phyloP scores from a whole-genome alignment of 2,797 vertebrate species.

The Tangara arthus region DNA sequence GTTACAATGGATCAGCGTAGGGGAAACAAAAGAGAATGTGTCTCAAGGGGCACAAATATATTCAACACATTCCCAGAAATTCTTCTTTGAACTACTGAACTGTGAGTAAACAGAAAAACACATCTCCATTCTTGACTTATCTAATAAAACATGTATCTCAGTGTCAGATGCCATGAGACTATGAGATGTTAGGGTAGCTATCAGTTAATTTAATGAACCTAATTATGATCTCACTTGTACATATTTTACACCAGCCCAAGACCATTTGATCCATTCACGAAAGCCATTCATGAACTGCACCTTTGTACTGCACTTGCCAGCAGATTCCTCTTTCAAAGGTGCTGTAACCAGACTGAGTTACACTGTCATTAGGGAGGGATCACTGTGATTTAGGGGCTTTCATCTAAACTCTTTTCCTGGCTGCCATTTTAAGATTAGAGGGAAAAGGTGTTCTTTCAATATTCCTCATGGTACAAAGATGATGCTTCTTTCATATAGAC shows the following conservation, averaged over 20 bases:
- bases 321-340: neutral
- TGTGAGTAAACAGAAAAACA: constrained; percentile 50
- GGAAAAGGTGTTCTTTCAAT: neutral
- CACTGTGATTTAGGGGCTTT: neutral
- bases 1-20: neutral
- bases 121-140: neutral
- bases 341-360: neutral
- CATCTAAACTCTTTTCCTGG: neutral
- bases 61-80: neutral
- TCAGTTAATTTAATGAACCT: constrained; percentile 37
- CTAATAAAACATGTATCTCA: constrained; percentile 18
- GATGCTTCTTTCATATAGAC: neutral
- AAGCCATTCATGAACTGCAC: neutral
- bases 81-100: constrained; percentile 43
- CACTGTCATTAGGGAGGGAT: neutral
- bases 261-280: neutral
- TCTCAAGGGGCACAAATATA: neutral
- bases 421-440: neutral
- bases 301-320: neutral
- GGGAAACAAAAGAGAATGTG: neutral
- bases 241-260: constrained; percentile 14
- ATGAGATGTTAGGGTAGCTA: constrained; percentile 11
- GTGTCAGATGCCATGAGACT: neutral
- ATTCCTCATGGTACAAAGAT: neutral
- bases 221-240: constrained; percentile 39